Evolutionary conservation across 2,113 vertebrate genomes (phyloP).

Genomic region (Protomyctophum bolini): DNA sequence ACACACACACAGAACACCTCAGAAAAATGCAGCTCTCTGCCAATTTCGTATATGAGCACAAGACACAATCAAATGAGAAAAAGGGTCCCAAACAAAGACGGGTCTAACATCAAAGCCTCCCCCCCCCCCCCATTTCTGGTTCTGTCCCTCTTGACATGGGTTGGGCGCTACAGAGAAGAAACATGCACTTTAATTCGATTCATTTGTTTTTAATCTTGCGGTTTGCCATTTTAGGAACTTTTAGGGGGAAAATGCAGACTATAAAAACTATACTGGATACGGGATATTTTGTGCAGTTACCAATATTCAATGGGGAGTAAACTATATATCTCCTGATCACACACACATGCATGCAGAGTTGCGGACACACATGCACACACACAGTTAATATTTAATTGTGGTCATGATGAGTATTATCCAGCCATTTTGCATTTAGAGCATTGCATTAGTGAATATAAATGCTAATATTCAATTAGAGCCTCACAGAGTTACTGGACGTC

Average conservation of each 20-base stretch:
- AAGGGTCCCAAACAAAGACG: constrained; percentile 45
- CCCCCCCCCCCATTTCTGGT: constrained; percentile 15
- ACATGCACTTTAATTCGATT: no score
- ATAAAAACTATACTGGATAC: no score
- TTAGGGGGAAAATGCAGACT: no score
- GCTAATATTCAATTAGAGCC: constrained; percentile 33
- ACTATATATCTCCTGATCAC: no score
- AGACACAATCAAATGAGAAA: constrained; percentile 29
- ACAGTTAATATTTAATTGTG: no score
- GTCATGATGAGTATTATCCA: neutral
- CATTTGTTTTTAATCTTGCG: no score
- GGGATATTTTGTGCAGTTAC: no score
- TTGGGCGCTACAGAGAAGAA: no score
- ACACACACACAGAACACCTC: neutral
- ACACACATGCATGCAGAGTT: no score
- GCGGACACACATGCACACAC: no score
- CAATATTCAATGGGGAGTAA: no score
- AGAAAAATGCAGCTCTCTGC: constrained; percentile 28
- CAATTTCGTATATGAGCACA: neutral
- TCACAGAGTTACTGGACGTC: constrained; percentile 35
- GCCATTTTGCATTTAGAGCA: constrained; percentile 19
- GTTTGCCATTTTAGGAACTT: no score
- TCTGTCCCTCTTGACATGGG: constrained; percentile 24
- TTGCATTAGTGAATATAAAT: constrained; percentile 20
- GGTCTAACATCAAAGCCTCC: constrained; percentile 43